Percentiles rank a stretch among this genome's conserved stretches.
These are phyloP conservation scores for Drosophila erecta DNA, from an alignment of 1,140 invertebrate genomes.

Conservation along the genomic window DNA sequence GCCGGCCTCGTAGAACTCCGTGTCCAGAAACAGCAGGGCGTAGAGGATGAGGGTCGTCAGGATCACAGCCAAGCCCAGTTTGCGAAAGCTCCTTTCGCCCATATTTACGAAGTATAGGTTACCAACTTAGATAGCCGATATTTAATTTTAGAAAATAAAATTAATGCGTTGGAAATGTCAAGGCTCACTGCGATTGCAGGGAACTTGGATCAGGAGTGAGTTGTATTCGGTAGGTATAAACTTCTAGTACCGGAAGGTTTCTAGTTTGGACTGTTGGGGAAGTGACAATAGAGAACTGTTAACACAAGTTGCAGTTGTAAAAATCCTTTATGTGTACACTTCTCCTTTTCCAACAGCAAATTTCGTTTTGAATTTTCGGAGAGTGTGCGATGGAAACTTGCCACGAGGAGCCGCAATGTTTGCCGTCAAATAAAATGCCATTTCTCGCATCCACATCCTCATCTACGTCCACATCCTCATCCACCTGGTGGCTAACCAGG, in stretches of 20 bases:
- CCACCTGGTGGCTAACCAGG: constrained; percentile 38
- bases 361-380: neutral
- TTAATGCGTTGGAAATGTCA: neutral
- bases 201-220: no score
- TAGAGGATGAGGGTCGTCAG: constrained; percentile 14
- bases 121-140: neutral
- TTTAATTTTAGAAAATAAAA: neutral
- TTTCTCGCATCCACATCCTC: constrained; percentile 4
- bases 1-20: neutral
- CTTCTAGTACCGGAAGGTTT: no score
- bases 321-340: no score
- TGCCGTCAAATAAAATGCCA: constrained; percentile 49
- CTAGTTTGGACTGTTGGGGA: no score
- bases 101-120: neutral
- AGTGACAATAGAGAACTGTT: no score
- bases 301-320: no score
- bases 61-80: constrained; percentile 8
- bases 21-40: constrained; percentile 1
- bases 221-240: no score
- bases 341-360: neutral
- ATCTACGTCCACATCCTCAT: constrained; percentile 10
- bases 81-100: constrained; percentile 26
- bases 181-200: neutral
- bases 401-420: constrained; percentile 37
- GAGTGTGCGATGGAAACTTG: constrained; percentile 1